phyloP scores from a whole-genome alignment of 92 coral and sea anemone genomes.

The Micromussa lordhowensis region DNA sequence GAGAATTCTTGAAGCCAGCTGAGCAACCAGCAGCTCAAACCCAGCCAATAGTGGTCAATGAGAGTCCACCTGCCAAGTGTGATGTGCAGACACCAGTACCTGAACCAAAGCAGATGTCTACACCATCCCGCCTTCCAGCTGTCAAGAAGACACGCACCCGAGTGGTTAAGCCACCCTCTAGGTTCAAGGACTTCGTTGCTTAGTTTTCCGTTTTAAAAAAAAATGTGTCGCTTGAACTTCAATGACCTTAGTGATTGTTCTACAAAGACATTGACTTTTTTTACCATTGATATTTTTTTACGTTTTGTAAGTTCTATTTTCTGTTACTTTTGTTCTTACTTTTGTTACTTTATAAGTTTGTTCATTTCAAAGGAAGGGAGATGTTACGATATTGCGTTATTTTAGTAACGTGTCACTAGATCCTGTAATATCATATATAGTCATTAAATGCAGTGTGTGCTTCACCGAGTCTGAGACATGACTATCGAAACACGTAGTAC shows the following conservation, averaged over 20 bases:
- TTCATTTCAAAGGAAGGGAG: not conserved
- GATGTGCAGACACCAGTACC: not conserved
- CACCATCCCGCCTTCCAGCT: not conserved
- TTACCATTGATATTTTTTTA: too few relatives aligned
- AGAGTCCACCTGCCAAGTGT: not conserved
- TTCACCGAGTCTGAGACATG: too few relatives aligned
- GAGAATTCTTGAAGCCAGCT: constrained; percentile 32
- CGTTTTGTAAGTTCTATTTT: not conserved
- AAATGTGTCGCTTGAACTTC: too few relatives aligned
- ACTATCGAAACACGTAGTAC: not conserved
- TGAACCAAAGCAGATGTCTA: not conserved
- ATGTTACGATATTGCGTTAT: not conserved
- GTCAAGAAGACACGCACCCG: not conserved
- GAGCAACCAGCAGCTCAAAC: not conserved
- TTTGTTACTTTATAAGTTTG: not conserved
- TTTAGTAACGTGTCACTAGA: too few relatives aligned
- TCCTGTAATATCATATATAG: too few relatives aligned
- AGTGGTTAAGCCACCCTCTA: not conserved
- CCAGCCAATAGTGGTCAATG: not conserved
- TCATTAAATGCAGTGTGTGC: too few relatives aligned
- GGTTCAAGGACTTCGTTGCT: not conserved
- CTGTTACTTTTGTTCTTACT: too few relatives aligned
- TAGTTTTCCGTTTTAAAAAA: too few relatives aligned
- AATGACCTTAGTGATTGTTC: not conserved
- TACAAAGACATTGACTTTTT: not conserved